Conservation (phyloP, 2,797 vertebrate genomes). For the Cossypha polioptera region DNA sequence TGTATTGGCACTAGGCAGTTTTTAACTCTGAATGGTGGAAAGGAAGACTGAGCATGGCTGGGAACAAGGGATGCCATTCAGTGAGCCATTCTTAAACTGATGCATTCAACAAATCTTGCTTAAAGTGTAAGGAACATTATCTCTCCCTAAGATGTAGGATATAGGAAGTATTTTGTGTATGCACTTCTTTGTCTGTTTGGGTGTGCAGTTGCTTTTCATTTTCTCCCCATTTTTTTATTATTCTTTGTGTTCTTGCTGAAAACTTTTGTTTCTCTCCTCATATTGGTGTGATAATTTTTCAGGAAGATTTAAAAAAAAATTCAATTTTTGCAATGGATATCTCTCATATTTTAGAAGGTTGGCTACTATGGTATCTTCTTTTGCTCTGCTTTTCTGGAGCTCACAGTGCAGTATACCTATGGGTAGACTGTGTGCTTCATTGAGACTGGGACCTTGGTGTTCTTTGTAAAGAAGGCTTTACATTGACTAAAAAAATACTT, state of each 20-base stretch:
- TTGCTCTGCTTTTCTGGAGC: not conserved
- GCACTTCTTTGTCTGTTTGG: not conserved
- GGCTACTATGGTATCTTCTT: not conserved
- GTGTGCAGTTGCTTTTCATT: not conserved
- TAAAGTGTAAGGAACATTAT: not conserved
- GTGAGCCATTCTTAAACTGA: not conserved
- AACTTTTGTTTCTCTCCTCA: not conserved
- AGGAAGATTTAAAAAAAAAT: not conserved
- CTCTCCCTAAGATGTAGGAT: not conserved
- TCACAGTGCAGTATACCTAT: not conserved
- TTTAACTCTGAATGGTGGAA: not conserved
- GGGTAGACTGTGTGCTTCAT: rapidly evolving
- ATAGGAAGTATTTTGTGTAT: not conserved
- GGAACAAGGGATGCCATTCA: not conserved
- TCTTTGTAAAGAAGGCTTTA: not conserved
- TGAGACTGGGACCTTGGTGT: not conserved
- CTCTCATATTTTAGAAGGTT: not conserved
- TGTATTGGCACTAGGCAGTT: not conserved
- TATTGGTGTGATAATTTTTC: not conserved
- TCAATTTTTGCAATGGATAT: not conserved
- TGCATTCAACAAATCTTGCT: not conserved
- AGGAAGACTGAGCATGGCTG: not conserved
- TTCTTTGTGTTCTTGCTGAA: not conserved
- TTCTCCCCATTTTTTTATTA: not conserved
- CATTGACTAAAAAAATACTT: not conserved